phyloP scores from a whole-genome alignment of 2,113 vertebrate genomes.

The Ptychochromis oligacanthus region DNA sequence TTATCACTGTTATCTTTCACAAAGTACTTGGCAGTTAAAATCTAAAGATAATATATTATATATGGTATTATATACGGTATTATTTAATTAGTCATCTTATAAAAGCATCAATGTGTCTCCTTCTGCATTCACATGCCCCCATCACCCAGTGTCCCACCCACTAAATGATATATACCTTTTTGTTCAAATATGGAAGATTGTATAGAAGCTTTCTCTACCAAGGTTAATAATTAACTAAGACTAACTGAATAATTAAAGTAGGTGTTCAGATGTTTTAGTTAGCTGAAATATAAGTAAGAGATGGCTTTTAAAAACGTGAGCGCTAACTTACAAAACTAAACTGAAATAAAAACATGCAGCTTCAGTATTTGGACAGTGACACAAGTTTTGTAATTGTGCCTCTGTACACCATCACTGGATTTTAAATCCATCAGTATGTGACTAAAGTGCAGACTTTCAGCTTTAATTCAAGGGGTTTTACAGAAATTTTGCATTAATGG shows the following conservation, averaged over 20 bases:
- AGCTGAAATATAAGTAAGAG: not conserved
- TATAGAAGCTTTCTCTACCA: not conserved
- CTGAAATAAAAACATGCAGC: not conserved
- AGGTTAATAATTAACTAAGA: not conserved
- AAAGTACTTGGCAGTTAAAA: not conserved
- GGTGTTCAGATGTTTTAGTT: not conserved
- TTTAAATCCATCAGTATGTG: not conserved
- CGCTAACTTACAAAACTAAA: no score
- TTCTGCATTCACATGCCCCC: not conserved
- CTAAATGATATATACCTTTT: accelerated
- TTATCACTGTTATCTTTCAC: no score
- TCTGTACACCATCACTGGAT: not conserved
- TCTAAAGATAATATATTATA: not conserved
- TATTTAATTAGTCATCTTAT: not conserved
- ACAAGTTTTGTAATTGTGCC: no score
- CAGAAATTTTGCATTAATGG: not conserved
- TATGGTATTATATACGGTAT: not conserved
- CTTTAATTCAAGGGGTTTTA: not conserved
- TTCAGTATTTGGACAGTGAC: not conserved
- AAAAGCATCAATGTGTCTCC: not conserved
- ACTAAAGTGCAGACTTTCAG: not conserved
- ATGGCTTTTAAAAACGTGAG: not conserved
- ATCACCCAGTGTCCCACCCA: not conserved
- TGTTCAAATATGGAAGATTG: no score
- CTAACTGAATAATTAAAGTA: not conserved